Percentiles rank a stretch among this genome's conserved stretches.
Conservation (phyloP, 2,888 invertebrate genomes). For the Celastrina argiolus region DNA sequence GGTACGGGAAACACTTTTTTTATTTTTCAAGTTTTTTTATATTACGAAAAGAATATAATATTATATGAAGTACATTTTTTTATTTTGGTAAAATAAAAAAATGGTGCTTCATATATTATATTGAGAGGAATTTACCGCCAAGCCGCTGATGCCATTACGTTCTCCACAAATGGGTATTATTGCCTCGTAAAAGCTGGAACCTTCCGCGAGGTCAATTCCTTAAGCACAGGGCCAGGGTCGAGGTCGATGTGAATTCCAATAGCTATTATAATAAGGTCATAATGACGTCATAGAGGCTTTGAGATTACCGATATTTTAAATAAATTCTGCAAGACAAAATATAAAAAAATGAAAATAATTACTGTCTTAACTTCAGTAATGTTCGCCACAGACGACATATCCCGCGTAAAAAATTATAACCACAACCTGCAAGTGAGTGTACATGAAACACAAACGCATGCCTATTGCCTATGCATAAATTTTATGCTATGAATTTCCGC, state of each 20-base stretch:
- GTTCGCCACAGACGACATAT: no score
- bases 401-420: no score
- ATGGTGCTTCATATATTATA: background rate
- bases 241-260: background rate
- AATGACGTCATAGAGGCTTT: background rate
- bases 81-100: background rate
- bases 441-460: no score
- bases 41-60: no score
- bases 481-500: no score
- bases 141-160: background rate
- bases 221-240: background rate
- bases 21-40: background rate
- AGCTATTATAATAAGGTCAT: background rate
- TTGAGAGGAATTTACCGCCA: background rate
- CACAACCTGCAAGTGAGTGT: no score
- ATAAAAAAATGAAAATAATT: no score
- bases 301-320: no score
- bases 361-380: no score
- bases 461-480: no score
- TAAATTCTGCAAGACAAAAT: no score
- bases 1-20: slow-evolving; percentile 75
- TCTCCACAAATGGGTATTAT: background rate
- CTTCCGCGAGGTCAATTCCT: background rate
- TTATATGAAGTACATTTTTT: background rate
- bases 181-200: slow-evolving; percentile 4